phyloP scores from a whole-genome alignment of 2,113 vertebrate species.

The Ctenodactylus gundi region DNA sequence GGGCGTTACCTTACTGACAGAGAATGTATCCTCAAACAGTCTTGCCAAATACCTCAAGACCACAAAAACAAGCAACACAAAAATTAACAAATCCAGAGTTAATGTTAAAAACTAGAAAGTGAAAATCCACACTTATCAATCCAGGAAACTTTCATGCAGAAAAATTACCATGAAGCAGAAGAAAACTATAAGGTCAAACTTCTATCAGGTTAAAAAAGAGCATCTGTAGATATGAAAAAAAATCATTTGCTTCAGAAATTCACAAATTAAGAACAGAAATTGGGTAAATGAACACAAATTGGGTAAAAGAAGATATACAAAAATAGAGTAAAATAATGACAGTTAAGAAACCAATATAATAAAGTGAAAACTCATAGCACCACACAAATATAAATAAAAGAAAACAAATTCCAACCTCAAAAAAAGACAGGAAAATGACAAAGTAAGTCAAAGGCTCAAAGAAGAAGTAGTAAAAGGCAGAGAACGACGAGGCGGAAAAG shows the following conservation, averaged over 20 bases:
- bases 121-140: neutral
- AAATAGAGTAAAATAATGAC: neutral
- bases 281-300: neutral
- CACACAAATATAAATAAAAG: neutral
- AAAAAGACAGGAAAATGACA: neutral
- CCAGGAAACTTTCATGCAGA: neutral
- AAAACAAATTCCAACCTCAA: neutral
- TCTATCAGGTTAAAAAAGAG: neutral
- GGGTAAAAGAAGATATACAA: neutral
- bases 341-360: neutral
- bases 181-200: neutral
- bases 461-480: neutral
- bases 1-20: neutral
- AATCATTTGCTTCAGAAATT: neutral
- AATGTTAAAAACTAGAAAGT: neutral
- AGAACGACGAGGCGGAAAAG: neutral
- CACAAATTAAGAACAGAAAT: neutral
- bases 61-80: neutral
- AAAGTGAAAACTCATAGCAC: neutral
- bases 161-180: neutral
- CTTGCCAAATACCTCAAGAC: neutral
- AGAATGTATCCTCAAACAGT: neutral
- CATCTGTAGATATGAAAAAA: neutral
- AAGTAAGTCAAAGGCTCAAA: neutral
- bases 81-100: neutral